Evolutionary conservation across 1,140 invertebrate species (phyloP).

Genomic region (Orchesella cincta): DNA sequence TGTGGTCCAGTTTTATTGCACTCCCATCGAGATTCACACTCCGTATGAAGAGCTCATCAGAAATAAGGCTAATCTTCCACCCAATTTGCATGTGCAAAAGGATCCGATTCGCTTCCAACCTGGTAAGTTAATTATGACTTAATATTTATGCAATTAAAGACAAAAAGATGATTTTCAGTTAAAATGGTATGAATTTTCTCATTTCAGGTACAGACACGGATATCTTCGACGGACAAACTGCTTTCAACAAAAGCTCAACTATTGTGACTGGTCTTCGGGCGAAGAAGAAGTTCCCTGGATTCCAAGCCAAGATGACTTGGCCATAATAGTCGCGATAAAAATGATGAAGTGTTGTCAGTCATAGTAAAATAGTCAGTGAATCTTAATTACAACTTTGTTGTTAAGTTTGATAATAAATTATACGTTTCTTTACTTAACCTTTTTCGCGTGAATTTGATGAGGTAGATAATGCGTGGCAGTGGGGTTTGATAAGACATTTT

Average conservation of each 20-base stretch:
- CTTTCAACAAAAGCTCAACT: constrained; percentile 78
- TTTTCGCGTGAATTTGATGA: too few species aligned
- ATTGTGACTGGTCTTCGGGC: constrained; percentile 79
- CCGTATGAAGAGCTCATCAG: constrained; percentile 70
- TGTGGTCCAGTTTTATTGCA: constrained; percentile 72
- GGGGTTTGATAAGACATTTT: too few species aligned
- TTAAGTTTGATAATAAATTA: too few species aligned
- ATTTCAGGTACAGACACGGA: constrained; percentile 71
- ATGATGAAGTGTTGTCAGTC: too few species aligned
- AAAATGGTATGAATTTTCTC: not conserved
- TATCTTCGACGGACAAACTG: constrained; percentile 77
- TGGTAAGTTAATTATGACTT: constrained; percentile 59
- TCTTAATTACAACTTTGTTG: too few species aligned
- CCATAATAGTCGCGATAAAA: too few species aligned
- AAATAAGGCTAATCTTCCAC: constrained; percentile 69
- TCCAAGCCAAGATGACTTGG: constrained; percentile 65
- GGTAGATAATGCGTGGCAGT: too few species aligned
- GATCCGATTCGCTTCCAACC: constrained; percentile 81
- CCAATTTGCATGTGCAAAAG: constrained; percentile 79
- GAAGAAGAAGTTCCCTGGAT: constrained; percentile 77
- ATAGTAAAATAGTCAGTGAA: too few species aligned
- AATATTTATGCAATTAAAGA: too few species aligned
- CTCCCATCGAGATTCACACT: constrained; percentile 66
- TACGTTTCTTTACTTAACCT: too few species aligned
- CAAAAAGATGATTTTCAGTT: too few species aligned